Evolutionary conservation across 2,113 vertebrate genomes (phyloP).

Genomic region (Lepus europaeus): DNA sequence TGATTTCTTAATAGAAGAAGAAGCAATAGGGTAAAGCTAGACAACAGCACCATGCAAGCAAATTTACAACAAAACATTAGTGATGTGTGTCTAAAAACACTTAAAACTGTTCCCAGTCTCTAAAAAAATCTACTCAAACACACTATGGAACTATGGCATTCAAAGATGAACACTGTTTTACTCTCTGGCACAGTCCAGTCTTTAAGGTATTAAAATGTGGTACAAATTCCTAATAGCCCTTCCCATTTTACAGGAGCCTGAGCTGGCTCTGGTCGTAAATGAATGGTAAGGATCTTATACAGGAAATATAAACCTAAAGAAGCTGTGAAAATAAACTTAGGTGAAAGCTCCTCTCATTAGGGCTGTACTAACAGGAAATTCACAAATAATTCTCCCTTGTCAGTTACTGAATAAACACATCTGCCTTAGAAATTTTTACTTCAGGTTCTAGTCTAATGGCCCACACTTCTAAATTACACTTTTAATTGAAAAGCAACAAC

Average conservation of each 20-base stretch:
- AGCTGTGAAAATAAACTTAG: neutral
- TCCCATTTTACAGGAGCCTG: neutral
- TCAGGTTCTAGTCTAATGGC: slow-evolving; percentile 62
- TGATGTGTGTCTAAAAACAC: neutral
- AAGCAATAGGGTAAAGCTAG: neutral
- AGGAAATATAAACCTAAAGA: neutral
- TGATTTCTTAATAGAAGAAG: slow-evolving; percentile 47
- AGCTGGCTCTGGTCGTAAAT: neutral
- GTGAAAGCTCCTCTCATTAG: neutral
- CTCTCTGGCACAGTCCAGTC: neutral
- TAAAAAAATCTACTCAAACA: neutral
- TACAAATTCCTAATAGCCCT: neutral
- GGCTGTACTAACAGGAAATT: slow-evolving; percentile 61
- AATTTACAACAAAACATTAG: slow-evolving; percentile 39
- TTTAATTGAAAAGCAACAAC: slow-evolving; percentile 70
- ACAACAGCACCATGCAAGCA: slow-evolving; percentile 3
- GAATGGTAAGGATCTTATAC: neutral
- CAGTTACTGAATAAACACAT: slow-evolving; percentile 47
- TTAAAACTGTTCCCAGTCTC: neutral
- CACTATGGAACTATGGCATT: neutral
- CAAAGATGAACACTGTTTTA: neutral
- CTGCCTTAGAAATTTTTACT: slow-evolving; percentile 69
- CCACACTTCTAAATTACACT: slow-evolving; percentile 65
- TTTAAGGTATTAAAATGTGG: slow-evolving; percentile 12
- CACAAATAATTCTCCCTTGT: slow-evolving; percentile 53